Evolutionary conservation across 2,888 invertebrate species (phyloP), one percentile per base, ranked within the genome.

Genomic region (Lithophane ornitopus): DNA sequence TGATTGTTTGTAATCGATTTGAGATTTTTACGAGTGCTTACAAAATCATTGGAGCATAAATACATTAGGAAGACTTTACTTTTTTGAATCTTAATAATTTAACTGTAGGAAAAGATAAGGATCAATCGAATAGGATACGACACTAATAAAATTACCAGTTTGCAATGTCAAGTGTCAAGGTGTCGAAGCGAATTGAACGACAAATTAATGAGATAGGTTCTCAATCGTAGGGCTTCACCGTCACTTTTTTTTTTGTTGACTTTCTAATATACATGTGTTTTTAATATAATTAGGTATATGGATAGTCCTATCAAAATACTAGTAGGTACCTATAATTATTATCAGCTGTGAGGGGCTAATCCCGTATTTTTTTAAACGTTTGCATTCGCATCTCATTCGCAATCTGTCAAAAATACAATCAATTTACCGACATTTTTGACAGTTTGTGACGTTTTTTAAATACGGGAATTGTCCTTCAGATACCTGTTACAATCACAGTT

Each of bases 61-160:
- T 9, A 41, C 8, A 19, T 1, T 44, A 34, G 7, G 26, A 26
- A 71, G 16, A 1, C 22, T 22, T 26, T 14, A 1, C n/a, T 28
- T 28, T 16, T 16, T 46, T 46, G 9, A 39, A 16, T 16, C 39
- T 34, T n/a, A 2, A 41, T 39, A 28, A 56, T 14, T 52, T 44
- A 49, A 65, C 44, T 34, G 22, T 52, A n/a, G 0, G 4, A 44
- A 22, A 61, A 34, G 26, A n/a, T 26, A 39, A 61, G 2, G n/a
- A 66, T 56, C 39, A 22, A 52, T 61, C 26, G 52, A 39, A 65
- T 52, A 58, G 14, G 56, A 44, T 39, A 39, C 14, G 14, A 44
- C 74, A 52, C 16, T 80, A 63, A 80, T 78, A 39, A 52, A 63
- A 73, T 73, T 58, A 63, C 14, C 34, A 80, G 74, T 28, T 63